Evolutionary conservation across 53 echinoderm and acorn worm species (phyloP).

Genomic region (Stichopus horrens): DNA sequence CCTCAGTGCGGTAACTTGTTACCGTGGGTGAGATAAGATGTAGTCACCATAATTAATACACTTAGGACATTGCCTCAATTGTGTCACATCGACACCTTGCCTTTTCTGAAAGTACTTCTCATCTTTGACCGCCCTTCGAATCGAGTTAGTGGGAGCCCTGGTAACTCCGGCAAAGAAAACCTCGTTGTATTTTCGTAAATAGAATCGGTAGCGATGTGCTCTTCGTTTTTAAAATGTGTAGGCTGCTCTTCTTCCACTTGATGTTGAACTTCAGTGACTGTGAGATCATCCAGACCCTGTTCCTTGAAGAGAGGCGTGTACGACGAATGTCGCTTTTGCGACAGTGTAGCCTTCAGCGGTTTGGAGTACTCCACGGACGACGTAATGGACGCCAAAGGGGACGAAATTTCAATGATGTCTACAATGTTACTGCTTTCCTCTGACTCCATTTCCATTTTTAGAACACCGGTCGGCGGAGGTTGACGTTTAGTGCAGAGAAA

Average conservation of each 20-base stretch:
- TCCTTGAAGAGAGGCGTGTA: constrained; percentile 34
- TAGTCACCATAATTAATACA: no score
- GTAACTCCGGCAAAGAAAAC: constrained; percentile 30
- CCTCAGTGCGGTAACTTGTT: no score
- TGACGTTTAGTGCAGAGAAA: constrained; percentile 1
- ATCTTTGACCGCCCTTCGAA: neutral
- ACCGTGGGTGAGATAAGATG: no score
- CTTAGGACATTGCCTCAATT: neutral
- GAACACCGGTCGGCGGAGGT: neutral
- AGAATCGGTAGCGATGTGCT: neutral
- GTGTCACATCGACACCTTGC: neutral
- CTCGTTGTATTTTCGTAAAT: constrained; percentile 35
- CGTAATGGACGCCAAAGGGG: constrained; percentile 13
- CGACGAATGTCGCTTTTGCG: constrained; percentile 21
- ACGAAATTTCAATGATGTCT: constrained; percentile 26
- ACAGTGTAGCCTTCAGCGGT: neutral
- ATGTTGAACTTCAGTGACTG: neutral
- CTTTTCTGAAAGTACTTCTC: neutral
- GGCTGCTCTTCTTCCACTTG: neutral
- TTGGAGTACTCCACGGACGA: constrained; percentile 24
- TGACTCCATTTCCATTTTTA: neutral
- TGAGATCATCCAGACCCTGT: neutral
- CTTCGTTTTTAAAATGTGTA: neutral
- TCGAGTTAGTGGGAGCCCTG: constrained; percentile 15
- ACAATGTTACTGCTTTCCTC: neutral